Evolutionary conservation across 2,113 vertebrate genomes (phyloP), one percentile per base, ranked within the genome.

Genomic region (Rhagologus leucostigma): DNA sequence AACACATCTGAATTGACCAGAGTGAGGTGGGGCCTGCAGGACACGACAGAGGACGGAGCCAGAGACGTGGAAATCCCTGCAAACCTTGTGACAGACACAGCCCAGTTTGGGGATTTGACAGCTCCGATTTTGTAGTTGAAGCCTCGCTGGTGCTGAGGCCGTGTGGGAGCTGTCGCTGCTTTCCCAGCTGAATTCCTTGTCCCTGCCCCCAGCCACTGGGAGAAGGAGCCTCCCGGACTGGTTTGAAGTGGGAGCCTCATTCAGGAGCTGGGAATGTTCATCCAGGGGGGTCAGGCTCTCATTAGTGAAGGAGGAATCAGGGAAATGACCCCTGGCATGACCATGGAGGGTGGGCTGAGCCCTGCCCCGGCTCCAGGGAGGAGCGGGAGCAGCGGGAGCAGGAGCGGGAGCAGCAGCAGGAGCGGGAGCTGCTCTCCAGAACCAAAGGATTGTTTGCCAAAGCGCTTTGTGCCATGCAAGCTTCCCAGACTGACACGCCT

Each of bases 361-460:
- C 1, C 39, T 37, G 47, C 39, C 37, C 33, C 0, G 1, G 49
- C 23, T 39, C 49, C 7, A 41, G 23, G 4, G 29, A 63, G 39
- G 11, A 37, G 33, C 16, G 3, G 50, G 27, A 52, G 27, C 50
- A 11, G 15, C 50, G 1, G 52, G 30, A n/a, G 1, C 6, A 5
- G 67, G 4, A 21, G 2, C 3, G 4, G 41, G 7, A 29, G 2
- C 3, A 4, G 24, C 27, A 19, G 2, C 5, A 8, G 52, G 9
- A 30, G 1, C 13, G 21, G 37, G 2, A 37, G 21, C 41, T 33
- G 35, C 44, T 52, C 47, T 65, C 26, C 59, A n/a, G 65, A 33
- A 35, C n/a, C 27, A 26, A 22, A 19, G 18, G 60, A 35, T 27
- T 30, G 13, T 50, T 70, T 63, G 27, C 46, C 5, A 3, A 20